Conservation (phyloP, 2,797 vertebrate genomes). For the Helostoma temminkii region DNA sequence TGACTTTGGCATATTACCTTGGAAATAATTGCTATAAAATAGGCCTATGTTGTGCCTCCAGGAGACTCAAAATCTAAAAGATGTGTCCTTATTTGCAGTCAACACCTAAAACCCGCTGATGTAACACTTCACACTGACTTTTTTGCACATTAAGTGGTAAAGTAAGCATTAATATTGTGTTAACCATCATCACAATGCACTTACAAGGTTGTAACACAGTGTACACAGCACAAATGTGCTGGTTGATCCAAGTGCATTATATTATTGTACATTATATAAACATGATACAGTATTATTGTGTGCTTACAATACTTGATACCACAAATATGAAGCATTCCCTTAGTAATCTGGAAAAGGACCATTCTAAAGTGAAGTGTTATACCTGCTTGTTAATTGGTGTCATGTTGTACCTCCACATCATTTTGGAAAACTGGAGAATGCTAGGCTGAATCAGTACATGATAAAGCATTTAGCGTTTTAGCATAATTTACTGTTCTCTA, state of each 20-base stretch:
- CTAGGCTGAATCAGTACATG: conserved; percentile 49
- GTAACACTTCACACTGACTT: conserved; percentile 40
- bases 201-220: conserved; percentile 22
- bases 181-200: conserved; percentile 6
- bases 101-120: conserved; percentile 39
- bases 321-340: not conserved
- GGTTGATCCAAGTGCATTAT: conserved; percentile 10
- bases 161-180: conserved; percentile 12
- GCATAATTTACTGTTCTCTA: conserved; percentile 50
- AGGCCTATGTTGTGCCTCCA: conserved; percentile 53
- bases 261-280: conserved; percentile 28
- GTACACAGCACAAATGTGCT: conserved; percentile 20
- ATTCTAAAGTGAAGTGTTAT: conserved; percentile 40
- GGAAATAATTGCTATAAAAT: conserved; percentile 71
- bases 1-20: conserved; percentile 85
- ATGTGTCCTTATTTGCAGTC: conserved; percentile 51
- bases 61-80: conserved; percentile 65
- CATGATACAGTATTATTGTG: conserved; percentile 9
- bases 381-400: conserved; percentile 42
- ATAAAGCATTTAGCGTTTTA: conserved; percentile 68
- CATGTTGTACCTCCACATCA: conserved; percentile 62
- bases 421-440: conserved; percentile 32
- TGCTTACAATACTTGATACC: conserved; percentile 28
- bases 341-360: conserved; percentile 22
- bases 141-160: conserved; percentile 8